These are phyloP conservation scores for Heliornis fulica DNA, from an alignment of 2,113 vertebrate species.

Conservation along the genomic window DNA sequence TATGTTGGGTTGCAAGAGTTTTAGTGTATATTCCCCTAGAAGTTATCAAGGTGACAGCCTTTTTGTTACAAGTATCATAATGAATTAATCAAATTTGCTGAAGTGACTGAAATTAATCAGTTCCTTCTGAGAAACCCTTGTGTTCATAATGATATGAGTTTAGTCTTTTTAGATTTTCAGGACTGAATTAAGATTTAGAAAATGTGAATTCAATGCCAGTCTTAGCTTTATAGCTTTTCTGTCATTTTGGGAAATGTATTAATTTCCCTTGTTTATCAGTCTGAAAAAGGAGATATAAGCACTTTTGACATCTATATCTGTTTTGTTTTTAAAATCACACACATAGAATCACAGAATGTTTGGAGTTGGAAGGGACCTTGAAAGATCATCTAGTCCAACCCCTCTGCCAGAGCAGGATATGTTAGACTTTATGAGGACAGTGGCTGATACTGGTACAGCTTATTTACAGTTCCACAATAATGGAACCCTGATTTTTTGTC, in stretches of 20 bases:
- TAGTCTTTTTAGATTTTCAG: background rate
- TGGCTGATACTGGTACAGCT: background rate
- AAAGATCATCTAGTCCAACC: too few relatives aligned
- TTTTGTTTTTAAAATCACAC: background rate
- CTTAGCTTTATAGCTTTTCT: background rate
- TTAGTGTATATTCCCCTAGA: background rate
- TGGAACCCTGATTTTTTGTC: background rate
- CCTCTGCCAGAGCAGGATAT: too few relatives aligned
- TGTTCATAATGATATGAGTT: background rate
- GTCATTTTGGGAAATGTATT: background rate
- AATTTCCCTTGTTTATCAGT: background rate
- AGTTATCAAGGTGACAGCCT: background rate
- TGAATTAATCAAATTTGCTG: background rate
- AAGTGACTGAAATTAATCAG: background rate
- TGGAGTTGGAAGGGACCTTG: too few relatives aligned
- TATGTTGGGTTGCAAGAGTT: background rate
- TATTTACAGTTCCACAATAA: background rate
- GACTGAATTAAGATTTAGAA: background rate
- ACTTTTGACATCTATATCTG: background rate
- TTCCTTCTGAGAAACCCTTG: background rate
- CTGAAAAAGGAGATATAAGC: background rate
- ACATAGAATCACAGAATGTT: too few relatives aligned
- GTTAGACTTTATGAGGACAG: background rate
- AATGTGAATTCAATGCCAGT: background rate
- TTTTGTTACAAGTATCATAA: background rate